Evolutionary conservation across 2,113 vertebrate genomes (phyloP), one percentile per base, ranked within the genome.

Genomic region (Zeus faber): DNA sequence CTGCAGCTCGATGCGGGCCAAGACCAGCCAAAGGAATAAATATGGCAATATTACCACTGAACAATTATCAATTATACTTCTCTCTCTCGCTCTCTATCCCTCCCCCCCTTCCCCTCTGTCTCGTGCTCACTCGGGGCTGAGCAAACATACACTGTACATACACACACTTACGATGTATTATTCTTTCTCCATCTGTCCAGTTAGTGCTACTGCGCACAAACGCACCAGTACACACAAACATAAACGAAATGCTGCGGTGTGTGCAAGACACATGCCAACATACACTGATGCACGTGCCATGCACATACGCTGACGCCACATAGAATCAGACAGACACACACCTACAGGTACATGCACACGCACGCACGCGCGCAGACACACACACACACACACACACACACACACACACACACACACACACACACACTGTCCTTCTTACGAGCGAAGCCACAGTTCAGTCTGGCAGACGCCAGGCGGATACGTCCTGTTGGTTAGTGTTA

Each of bases 41-140:
- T 74, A 82, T 66, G 58, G 53, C 65, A 67, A 79, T 71, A 76
- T 75, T 77, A 72, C 77, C 65, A 73, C 24, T 35, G 49, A 41
- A 58, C 53, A 65, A 81, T 85, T 78, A 79, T 72, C 72, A 80
- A 80, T 79, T 79, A 77, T 60, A 25, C 70, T 48, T 44, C 18
- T 58, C 46, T 3, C 25, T 49, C 16, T 46, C 44, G 46, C 17
- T 55, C 48, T 37, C 2, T 41, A 46, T 49, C 53, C 14, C 43
- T 45, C 20, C 6, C 13, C 2, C 9, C 3, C 43, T 10, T 13
- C 16, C 39, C 16, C 16, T 40, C 39, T 18, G 6, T 17, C 13
- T 44, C 18, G 5, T 1, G n/a, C n/a, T n/a, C n/a, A n/a, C n/a
- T n/a, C n/a, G n/a, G n/a, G n/a, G n/a, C n/a, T n/a, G n/a, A n/a